A percentile compares a stretch with the other conserved stretches of the same genome.
Conservation (phyloP, 2,888 invertebrate genomes). For the Cheilosia soror region DNA sequence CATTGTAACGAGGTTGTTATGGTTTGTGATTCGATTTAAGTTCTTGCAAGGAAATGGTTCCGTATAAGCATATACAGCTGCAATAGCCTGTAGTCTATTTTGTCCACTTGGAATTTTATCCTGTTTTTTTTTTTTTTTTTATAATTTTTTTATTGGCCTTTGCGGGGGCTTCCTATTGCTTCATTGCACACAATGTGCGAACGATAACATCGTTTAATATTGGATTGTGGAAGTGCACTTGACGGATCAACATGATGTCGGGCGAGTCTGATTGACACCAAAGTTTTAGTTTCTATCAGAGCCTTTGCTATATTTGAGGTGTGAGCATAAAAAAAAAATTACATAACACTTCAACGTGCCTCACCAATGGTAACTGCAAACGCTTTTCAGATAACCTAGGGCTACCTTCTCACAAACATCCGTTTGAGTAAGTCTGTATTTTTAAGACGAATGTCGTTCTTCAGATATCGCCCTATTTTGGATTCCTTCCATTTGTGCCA, state of each 20-base stretch:
- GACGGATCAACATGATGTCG: slow-evolving; percentile 19
- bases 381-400: no score
- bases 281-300: no score
- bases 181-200: slow-evolving; percentile 73
- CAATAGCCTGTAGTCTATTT: slow-evolving; percentile 71
- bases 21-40: slow-evolving; percentile 74
- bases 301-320: no score
- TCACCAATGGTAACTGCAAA: no score
- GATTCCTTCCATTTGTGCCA: no score
- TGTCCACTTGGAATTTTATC: slow-evolving; percentile 67
- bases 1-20: slow-evolving; percentile 76
- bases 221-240: slow-evolving; percentile 52
- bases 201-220: slow-evolving; percentile 68
- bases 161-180: slow-evolving; percentile 72
- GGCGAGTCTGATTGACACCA: no score
- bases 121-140: background rate
- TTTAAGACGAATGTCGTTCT: no score
- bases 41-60: slow-evolving; percentile 38
- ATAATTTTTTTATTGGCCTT: background rate
- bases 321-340: no score
- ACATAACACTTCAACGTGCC: no score
- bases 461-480: no score
- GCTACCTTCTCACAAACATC: no score
- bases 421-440: no score
- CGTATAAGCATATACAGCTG: slow-evolving; percentile 61